Percentiles rank a stretch among this genome's conserved stretches.
phyloP scores from a whole-genome alignment of 2,113 vertebrate species.

The Seriola quinqueradiata region DNA sequence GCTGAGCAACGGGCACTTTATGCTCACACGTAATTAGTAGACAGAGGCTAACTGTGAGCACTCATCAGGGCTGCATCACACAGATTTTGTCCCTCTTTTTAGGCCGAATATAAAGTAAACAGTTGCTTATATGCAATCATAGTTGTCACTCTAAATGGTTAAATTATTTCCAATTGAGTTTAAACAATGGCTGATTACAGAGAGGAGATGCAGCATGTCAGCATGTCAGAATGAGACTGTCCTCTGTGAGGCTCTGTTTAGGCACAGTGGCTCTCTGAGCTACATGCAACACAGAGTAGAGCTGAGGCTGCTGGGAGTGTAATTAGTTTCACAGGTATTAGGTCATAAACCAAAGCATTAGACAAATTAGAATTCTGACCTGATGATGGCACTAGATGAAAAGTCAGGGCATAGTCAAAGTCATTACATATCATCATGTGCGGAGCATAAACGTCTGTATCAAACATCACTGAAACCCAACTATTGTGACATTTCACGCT shows the following conservation, averaged over 20 bases:
- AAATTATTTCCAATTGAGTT: constrained; percentile 51
- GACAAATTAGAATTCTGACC: background rate
- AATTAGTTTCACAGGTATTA: constrained; percentile 1
- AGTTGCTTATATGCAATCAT: background rate
- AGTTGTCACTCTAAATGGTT: constrained; percentile 26
- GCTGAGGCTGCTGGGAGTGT: constrained; percentile 15
- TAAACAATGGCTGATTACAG: constrained; percentile 53
- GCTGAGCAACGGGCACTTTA: constrained; percentile 37
- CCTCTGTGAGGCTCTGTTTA: constrained; percentile 32
- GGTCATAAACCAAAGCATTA: constrained; percentile 7
- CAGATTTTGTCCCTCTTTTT: constrained; percentile 9
- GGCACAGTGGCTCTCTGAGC: constrained; percentile 3
- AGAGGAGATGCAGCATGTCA: constrained; percentile 29
- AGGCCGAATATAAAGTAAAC: constrained; percentile 14
- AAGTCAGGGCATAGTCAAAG: background rate
- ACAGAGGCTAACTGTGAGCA: constrained; percentile 27
- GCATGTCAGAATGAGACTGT: constrained; percentile 29
- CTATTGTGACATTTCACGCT: background rate
- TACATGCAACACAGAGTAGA: background rate
- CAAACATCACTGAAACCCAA: background rate
- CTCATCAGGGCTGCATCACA: constrained; percentile 25
- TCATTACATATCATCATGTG: background rate
- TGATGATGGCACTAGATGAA: background rate
- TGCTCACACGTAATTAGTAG: constrained; percentile 50
- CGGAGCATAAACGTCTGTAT: constrained; percentile 7